Evolutionary conservation across 2,113 vertebrate species (phyloP), one percentile per base, ranked within the genome.

Genomic region (Cyprinodon brontotheroides): DNA sequence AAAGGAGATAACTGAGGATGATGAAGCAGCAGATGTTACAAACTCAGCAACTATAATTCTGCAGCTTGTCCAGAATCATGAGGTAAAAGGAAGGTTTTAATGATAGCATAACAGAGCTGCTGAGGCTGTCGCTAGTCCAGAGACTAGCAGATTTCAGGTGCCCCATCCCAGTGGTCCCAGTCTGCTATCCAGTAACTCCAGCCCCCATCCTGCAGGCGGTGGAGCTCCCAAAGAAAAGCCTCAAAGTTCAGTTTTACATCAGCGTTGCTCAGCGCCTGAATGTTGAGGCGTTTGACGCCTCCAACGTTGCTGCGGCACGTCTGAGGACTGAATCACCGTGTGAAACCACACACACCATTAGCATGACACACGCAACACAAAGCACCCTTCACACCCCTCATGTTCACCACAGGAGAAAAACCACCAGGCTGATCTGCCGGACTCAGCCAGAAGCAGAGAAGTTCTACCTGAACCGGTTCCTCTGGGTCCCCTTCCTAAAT

Each of bases 11-110:
- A 29, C 64, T 88, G 86, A 90, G 92, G 90, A 92, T 94, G 93
- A 90, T 87, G 89, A 88, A 93, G 92, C 92, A 92, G 92, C 89
- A 92, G 29, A 29, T 1, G 29, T 29, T 29, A 29, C 29, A 29
- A 29, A 29, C 29, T 29, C 29, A 29, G 29, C 29, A 29, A 29
- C 29, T 29, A 29, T 29, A 29, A 29, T 29, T 29, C 29, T 29
- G 29, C 29, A 29, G 29, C 29, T 29, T 29, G 29, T 29, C 29
- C 29, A 29, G 29, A 29, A 29, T 29, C 29, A 29, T 1, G 29
- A 29, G 29, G 29, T 29, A 29, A 29, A 29, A 29, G 29, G 29
- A 29, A 29, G 29, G 29, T 29, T 29, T 29, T 29, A 29, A 29
- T 29, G 29, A 29, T 29, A 29, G 29, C 29, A 29, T 29, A 29